Conservation (phyloP, 1,140 invertebrate genomes). For the Chironomus tepperi region DNA sequence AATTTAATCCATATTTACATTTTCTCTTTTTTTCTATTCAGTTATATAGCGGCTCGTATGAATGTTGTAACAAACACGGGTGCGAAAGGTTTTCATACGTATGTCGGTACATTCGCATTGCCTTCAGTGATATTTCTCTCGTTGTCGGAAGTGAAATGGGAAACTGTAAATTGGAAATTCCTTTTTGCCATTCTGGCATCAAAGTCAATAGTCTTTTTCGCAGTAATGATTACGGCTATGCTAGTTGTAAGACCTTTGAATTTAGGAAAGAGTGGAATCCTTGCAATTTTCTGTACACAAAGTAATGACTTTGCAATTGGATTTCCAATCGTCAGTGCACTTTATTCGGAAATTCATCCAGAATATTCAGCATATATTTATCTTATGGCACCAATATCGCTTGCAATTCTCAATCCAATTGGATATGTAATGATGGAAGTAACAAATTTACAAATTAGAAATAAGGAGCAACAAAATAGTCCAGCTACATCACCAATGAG, state of each 20-base stretch:
- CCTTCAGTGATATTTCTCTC: conserved; percentile 88
- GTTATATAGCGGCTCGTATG: conserved; percentile 80
- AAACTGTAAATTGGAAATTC: conserved; percentile 81
- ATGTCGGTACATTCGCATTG: conserved; percentile 87
- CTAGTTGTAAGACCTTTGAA: conserved; percentile 70
- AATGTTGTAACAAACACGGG: conserved; percentile 76
- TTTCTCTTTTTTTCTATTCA: conserved; percentile 42
- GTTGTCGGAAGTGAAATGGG: conserved; percentile 76
- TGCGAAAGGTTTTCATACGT: conserved; percentile 84
- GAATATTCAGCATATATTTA: conserved; percentile 89
- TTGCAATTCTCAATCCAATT: conserved; percentile 87
- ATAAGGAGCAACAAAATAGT: conserved; percentile 32
- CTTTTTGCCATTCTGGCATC: conserved; percentile 74
- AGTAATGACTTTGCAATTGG: conserved; percentile 98
- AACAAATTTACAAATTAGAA: conserved; percentile 47
- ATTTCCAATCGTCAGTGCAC: conserved; percentile 78
- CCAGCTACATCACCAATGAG: conserved; percentile 22
- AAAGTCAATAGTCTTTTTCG: conserved; percentile 78
- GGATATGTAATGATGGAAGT: conserved; percentile 88
- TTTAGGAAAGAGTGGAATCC: conserved; percentile 76
- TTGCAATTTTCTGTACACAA: conserved; percentile 92
- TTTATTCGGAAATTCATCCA: conserved; percentile 70
- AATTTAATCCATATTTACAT: no score
- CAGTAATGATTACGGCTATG: conserved; percentile 69
- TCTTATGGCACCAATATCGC: conserved; percentile 86